These are phyloP conservation scores for Subacronicta megacephala DNA, from an alignment of 2,888 invertebrate genomes.

Conservation along the genomic window DNA sequence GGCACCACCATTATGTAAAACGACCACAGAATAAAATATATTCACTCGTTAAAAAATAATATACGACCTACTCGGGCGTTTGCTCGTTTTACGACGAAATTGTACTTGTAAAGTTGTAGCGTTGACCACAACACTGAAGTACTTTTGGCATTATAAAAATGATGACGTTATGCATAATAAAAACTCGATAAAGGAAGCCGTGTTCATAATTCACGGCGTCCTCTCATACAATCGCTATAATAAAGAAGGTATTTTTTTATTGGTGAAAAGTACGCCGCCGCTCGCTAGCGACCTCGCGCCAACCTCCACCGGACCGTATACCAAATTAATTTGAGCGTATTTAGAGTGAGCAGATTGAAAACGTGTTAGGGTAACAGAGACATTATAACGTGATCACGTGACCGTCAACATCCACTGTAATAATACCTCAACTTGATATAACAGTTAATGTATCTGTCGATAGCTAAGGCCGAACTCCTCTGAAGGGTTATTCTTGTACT, in stretches of 20 bases:
- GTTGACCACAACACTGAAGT: slow-evolving; percentile 32
- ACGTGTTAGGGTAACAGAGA: slow-evolving; percentile 61
- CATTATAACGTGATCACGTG: slow-evolving; percentile 45
- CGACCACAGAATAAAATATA: slow-evolving; percentile 64
- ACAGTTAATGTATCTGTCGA: slow-evolving; percentile 64
- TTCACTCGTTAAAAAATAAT: slow-evolving; percentile 70
- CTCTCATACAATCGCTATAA: slow-evolving; percentile 67
- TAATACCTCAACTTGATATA: slow-evolving; percentile 30
- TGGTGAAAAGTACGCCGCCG: slow-evolving; percentile 60
- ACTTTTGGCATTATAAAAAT: slow-evolving; percentile 72
- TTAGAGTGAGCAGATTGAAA: slow-evolving; percentile 69
- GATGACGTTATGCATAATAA: slow-evolving; percentile 65
- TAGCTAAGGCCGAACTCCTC: slow-evolving; percentile 68
- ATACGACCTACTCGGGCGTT: slow-evolving; percentile 54
- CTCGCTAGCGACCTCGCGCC: slow-evolving; percentile 68
- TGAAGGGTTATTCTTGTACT: no score
- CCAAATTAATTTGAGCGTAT: slow-evolving; percentile 75
- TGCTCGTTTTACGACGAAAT: slow-evolving; percentile 60
- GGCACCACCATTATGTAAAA: slow-evolving; percentile 69
- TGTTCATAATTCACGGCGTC: slow-evolving; percentile 72
- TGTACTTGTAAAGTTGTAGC: slow-evolving; percentile 46
- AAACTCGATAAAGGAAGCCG: slow-evolving; percentile 69
- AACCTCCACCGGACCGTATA: slow-evolving; percentile 54
- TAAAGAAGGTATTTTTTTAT: slow-evolving; percentile 66
- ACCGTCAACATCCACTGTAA: slow-evolving; percentile 37